phyloP scores from a whole-genome alignment of 2,797 vertebrate species.

The Chelonia mydas region DNA sequence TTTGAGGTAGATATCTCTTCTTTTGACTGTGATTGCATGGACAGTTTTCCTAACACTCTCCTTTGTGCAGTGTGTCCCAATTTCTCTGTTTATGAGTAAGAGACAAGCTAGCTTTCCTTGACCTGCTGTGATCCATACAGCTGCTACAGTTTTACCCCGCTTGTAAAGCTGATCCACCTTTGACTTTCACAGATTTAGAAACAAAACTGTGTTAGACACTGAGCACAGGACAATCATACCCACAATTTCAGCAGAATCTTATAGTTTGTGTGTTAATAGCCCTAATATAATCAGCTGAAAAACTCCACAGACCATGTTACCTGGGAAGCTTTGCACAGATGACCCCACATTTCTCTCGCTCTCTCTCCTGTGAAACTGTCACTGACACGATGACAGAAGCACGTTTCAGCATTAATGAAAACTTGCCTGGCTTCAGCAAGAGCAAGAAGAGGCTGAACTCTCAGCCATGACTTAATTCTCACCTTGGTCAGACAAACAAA shows the following conservation, averaged over 20 bases:
- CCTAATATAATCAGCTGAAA: background rate
- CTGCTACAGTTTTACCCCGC: slow-evolving; percentile 19
- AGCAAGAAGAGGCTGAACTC: background rate
- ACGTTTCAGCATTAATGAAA: background rate
- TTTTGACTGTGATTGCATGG: background rate
- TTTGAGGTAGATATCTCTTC: background rate
- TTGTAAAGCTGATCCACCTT: slow-evolving; percentile 25
- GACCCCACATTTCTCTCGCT: background rate
- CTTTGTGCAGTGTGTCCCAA: background rate
- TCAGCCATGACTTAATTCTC: slow-evolving; percentile 39
- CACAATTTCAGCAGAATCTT: background rate
- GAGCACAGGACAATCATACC: background rate
- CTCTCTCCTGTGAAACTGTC: background rate
- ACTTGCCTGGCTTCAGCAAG: background rate
- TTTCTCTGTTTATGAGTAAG: slow-evolving; percentile 21
- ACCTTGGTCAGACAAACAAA: slow-evolving; percentile 28
- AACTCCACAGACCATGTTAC: background rate
- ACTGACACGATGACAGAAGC: background rate
- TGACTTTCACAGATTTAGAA: slow-evolving; percentile 35
- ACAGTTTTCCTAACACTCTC: background rate
- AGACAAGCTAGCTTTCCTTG: background rate
- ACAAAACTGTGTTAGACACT: slow-evolving; percentile 27
- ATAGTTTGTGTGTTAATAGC: background rate
- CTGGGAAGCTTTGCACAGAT: background rate
- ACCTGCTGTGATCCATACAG: slow-evolving; percentile 9